Base-by-base conservation (phyloP, 2,888 invertebrate genomes). In the Agrotis ipsilon region DNA sequence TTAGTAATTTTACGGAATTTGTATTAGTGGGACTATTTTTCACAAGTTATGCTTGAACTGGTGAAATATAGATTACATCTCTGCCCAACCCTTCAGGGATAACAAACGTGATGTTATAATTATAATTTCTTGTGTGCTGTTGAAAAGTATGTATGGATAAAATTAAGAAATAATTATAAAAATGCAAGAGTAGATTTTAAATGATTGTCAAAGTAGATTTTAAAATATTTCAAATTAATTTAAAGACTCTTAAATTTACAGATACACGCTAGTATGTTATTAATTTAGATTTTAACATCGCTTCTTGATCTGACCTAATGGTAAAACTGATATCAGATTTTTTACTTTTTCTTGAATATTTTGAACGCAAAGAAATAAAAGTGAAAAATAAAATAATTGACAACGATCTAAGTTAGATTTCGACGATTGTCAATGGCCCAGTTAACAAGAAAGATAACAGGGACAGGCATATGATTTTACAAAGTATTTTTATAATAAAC, bases 211-310 rank as follows among this genome's bases (percentile, higher is more conserved):
- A 18, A 19, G 11, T 32, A 69, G 43, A 43, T 69, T 49, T 49
- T 18, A 57, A 57, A 21, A 62, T 19, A 63, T 45, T 55, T 24
- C 6, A 63, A 43, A n/a, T 9, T 48, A 46, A 5, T 46, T 16
- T 7, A 11, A 3, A 0, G 3, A 1, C 16, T 27, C 27, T 43
- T 2, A 7, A 62, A 24, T 63, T 52, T 67, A 24, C 14, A n/a
- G 7, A 46, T 24, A 66, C 65, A 46, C 43, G 27, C 60, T 51
- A 66, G 52, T 72, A 74, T 48, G 49, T 52, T 55, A 24, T 68
- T 52, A 9, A 24, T 18, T 24, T 18, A 52, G 24, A 52, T 52
- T 24, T 52, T 7, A 48, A 48, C 3, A n/a, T 52, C 16, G 16
- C 21, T 24, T 24, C 16, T 16, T 39, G 39, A 39, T 39, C 39